Evolutionary conservation across 2,797 vertebrate species (phyloP), one percentile per base, ranked within the genome.

Genomic region (Perodicticus potto): DNA sequence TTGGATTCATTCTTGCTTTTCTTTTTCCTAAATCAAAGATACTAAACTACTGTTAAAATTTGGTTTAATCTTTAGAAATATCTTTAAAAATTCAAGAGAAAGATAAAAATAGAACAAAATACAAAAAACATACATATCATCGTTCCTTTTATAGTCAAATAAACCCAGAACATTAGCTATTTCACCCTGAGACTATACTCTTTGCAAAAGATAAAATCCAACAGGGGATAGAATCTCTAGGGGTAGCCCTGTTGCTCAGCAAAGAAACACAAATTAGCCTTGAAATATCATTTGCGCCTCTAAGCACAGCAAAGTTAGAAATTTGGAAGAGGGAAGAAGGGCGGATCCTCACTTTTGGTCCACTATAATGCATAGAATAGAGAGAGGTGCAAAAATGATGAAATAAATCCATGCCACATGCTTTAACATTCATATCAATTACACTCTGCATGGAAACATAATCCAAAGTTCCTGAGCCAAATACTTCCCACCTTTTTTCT

Each of bases 1-100:
- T 0, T 90, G 14, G 55, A 45, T 63, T 94, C 61, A 57, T 37
- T 69, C 49, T 49, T 78, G n/a, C 40, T 92, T 91, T 90, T 49
- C 40, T 78, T 86, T 78, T 72, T 40, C 86, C 76, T 61, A 77
- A 2, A 89, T 43, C n/a, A 92, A 94, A 86, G 29, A 53, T 74
- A 83, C 72, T 72, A 82, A 96, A 63, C 7, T 22, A 72, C 3
- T 57, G 67, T 45, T 85, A 87, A 94, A 74, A 77, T 73, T 34
- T 85, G 63, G 13, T 20, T 95, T 74, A 40, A 65, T 70, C 43
- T 92, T 89, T 61, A 96, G 34, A 89, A 67, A 73, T 45, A 80
- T 37, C 57, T 89, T 81, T 49, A 34, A n/a, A 81, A 89, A 84
- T 53, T 72, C 8, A 19, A 77, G 57, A 94, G 3, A 61, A 59